These are phyloP conservation scores for Trichopoda pennipes DNA, from an alignment of 2,888 invertebrate species.

Conservation along the genomic window DNA sequence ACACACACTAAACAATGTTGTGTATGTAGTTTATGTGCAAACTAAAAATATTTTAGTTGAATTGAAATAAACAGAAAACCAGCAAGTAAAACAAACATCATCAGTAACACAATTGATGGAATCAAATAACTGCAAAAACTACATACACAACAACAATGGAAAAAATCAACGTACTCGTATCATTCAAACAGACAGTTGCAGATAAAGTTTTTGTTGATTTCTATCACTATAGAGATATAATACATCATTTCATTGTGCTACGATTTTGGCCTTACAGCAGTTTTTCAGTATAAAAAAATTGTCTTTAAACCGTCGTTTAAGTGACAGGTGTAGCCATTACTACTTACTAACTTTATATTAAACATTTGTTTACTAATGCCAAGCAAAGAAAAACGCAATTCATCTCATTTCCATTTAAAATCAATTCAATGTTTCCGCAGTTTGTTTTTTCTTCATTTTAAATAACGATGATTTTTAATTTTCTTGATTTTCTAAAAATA, in stretches of 20 bases:
- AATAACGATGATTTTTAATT: neutral
- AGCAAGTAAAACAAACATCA: slow-evolving; percentile 17
- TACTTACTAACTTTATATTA: neutral
- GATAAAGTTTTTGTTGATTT: slow-evolving; percentile 24
- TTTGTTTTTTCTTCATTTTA: neutral
- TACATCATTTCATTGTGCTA: neutral
- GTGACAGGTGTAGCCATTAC: slow-evolving; percentile 1
- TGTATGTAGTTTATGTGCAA: slow-evolving; percentile 39
- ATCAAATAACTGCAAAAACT: slow-evolving; percentile 8
- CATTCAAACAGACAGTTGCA: slow-evolving; percentile 37
- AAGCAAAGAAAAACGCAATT: slow-evolving; percentile 49
- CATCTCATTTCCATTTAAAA: slow-evolving; percentile 66
- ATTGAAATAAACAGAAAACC: neutral
- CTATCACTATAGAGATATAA: neutral
- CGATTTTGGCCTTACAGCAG: neutral
- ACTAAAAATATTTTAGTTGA: slow-evolving; percentile 30
- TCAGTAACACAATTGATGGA: slow-evolving; percentile 40
- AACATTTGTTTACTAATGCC: slow-evolving; percentile 42
- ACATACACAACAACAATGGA: neutral
- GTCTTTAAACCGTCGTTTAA: neutral
- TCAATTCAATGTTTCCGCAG: slow-evolving; percentile 53
- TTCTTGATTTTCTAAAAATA: neutral
- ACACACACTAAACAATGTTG: slow-evolving; percentile 26
- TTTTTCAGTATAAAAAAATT: neutral
- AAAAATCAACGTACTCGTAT: slow-evolving; percentile 13